A percentile compares a stretch with the other conserved stretches of the same genome.
phyloP scores from a whole-genome alignment of 2,888 invertebrate species.

The Zygogramma bicolorata region DNA sequence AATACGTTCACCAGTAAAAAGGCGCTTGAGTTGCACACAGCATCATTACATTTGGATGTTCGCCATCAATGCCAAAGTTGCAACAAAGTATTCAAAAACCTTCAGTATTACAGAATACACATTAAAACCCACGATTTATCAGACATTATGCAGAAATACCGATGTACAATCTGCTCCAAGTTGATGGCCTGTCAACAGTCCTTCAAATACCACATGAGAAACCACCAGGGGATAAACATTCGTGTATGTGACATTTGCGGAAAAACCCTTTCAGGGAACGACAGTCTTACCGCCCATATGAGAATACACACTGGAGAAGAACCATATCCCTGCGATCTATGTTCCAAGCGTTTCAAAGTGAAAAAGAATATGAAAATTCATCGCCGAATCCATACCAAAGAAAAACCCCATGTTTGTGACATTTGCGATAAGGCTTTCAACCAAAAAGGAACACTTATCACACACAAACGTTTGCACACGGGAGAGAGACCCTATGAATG shows the following conservation, averaged over 20 bases:
- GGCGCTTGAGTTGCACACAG: constrained; percentile 1
- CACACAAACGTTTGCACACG: constrained; percentile 58
- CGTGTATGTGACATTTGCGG: constrained; percentile 51
- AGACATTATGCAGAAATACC: constrained; percentile 31
- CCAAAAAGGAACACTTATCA: constrained; percentile 43
- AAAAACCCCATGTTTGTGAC: constrained; percentile 52
- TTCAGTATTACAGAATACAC: constrained; percentile 47
- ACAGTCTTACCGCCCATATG: constrained; percentile 40
- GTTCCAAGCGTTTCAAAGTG: constrained; percentile 60
- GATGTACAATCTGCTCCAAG: constrained; percentile 63
- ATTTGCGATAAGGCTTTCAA: constrained; percentile 51
- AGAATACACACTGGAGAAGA: constrained; percentile 68
- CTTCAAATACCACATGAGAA: constrained; percentile 64
- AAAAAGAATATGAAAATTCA: constrained; percentile 64
- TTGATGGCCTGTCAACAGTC: constrained; percentile 58
- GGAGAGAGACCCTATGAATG: constrained; percentile 55
- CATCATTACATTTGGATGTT: constrained; percentile 2
- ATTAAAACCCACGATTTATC: constrained; percentile 47
- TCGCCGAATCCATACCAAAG: constrained; percentile 43
- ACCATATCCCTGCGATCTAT: constrained; percentile 57
- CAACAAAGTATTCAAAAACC: constrained; percentile 47
- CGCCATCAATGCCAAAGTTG: constrained; percentile 42
- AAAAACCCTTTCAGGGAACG: constrained; percentile 21
- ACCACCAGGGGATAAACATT: constrained; percentile 23
- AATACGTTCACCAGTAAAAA: constrained; percentile 1